Evolutionary conservation across 1,140 invertebrate species (phyloP).

Genomic region (Frieseomelitta varia): DNA sequence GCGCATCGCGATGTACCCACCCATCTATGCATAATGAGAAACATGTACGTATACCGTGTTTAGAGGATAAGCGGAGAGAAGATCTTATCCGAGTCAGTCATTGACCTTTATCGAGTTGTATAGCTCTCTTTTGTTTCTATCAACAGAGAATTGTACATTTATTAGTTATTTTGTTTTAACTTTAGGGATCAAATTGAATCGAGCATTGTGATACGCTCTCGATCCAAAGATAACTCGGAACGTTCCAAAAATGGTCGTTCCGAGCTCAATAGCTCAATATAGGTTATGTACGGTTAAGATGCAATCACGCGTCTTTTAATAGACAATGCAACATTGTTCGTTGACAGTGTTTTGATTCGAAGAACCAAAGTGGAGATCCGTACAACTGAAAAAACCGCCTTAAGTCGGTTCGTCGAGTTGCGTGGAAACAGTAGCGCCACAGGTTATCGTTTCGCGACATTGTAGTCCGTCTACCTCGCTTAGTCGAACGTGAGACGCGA

Average conservation of each 20-base stretch:
- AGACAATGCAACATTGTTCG: neutral
- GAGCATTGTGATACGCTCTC: neutral
- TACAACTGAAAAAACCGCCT: constrained; percentile 9
- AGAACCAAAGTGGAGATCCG: neutral
- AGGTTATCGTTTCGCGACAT: neutral
- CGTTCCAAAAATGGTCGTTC: no score
- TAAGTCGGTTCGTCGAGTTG: neutral
- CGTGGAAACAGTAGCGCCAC: constrained; percentile 35
- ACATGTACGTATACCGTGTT: neutral
- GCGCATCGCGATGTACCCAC: constrained; percentile 4
- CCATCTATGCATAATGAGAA: neutral
- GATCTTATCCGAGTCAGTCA: neutral
- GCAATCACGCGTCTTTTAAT: neutral
- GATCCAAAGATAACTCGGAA: neutral
- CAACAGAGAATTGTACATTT: neutral
- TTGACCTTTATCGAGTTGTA: no score
- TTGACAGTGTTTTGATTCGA: neutral
- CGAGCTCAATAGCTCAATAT: no score
- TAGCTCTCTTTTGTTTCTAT: neutral
- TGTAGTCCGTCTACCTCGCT: constrained; percentile 18
- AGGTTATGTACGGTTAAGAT: no score
- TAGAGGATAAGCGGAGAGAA: neutral
- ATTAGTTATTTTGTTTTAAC: no score
- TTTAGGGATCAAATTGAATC: neutral
- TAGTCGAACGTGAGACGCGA: neutral